Base-by-base conservation (phyloP, 1,140 invertebrate species). In the Drosophila pandora region DNA sequence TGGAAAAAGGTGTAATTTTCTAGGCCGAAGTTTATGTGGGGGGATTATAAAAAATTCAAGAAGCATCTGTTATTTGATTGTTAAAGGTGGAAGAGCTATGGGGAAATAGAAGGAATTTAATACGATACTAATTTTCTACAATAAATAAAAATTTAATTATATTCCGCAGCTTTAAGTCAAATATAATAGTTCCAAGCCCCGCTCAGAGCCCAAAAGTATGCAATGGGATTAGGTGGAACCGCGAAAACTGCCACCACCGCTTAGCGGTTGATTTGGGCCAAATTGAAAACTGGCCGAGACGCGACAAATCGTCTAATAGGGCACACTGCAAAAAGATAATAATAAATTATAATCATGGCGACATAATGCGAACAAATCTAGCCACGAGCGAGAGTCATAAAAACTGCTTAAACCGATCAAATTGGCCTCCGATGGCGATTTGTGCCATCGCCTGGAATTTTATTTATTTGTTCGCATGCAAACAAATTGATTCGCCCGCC, bases 391-490 rank as follows among this genome's bases (percentile, higher is more conserved):
- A 63, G 78, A 70, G 82, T 79, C 79, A 60, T 88, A 88, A 88
- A 78, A 78, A 82, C 60, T 67, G 67, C 64, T 76, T 78, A 81
- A 85, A 81, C 82, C 82, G 71, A 87, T 83, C 64, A 73, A 87
- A 88, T 79, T 83, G 83, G 79, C 79, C 75, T 83, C 64, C 75
- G 76, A 79, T 79, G 67, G 83, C 79, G 82, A 78, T 87, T 85
- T 76, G 71, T 58, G 69, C 75, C 65, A 76, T 10, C 60, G 60
- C 61, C 69, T 72, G 54, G 65, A 61, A 67, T 76, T 87, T 83
- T 88, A 88, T 88, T 88, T 88, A 88, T 88, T 83, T 88, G 83
- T 83, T 88, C 71, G 68, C 60, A 74, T 65, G 82, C 82, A 76
- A 76, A 79, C 83, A 88, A 87, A 85, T 85, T 85, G 82, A 85